Evolutionary conservation across 2,888 invertebrate genomes (phyloP), one percentile per base, ranked within the genome.

Genomic region (Osmoderma eremita): DNA sequence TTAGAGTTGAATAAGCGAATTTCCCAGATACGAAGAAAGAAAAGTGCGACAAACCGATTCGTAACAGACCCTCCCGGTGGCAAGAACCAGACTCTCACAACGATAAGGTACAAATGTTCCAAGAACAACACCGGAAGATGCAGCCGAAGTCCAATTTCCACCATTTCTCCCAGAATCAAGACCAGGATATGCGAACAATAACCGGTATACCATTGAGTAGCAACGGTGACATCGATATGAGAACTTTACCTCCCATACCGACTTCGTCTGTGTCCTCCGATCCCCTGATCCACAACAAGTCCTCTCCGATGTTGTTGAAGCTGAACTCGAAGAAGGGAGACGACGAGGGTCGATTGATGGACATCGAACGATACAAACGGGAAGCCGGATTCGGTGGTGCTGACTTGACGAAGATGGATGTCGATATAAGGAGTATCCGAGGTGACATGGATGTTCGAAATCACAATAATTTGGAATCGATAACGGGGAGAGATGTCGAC

Each of bases 191-290:
- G 82, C 72, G 83, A 49, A 30, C 30, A 6, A 6, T 30, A 2
- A 6, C 30, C 36, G 54, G 53, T 20, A 30, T 48, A 36, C 48
- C 54, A 1, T 51, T 65, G 45, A 45, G 24, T 63, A 82, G 81
- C 69, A 83, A 82, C 67, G 82, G 83, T 0, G 83, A 83, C 67
- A 75, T 83, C 2, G 83, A 83, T 65, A 83, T 83, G 83, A 75
- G 83, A 15, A 81, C 82, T 1, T 68, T 83, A 13, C 79, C 80
- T 0, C 77, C 74, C 2, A 63, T 74, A 39, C 72, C 67, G 5
- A 66, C 61, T 1, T 48, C 49, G 8, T 5, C 24, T 4, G 3
- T 5, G 3, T 24, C 24, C 24, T 24, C 24, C 24, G 30, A 30
- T 4, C 30, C 30, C 2, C 2, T 30, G 67, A 68, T 15, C 64